Percentiles rank a stretch among this genome's conserved stretches.
Evolutionary conservation across 2,113 vertebrate genomes (phyloP).

Genomic region (Oenanthe melanoleuca): DNA sequence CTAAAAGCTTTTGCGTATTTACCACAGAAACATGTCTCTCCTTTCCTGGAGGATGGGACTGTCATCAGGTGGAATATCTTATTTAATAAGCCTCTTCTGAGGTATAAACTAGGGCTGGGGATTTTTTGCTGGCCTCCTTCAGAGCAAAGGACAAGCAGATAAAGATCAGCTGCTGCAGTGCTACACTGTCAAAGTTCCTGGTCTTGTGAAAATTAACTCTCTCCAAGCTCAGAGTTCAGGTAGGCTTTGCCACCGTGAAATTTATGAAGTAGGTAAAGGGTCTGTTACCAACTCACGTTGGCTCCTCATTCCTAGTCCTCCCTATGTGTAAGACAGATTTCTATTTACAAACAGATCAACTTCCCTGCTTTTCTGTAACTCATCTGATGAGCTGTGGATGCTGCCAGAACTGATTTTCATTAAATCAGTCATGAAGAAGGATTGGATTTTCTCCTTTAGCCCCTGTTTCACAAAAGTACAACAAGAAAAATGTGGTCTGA

Average conservation of each 20-base stretch:
- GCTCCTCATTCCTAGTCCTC: neutral
- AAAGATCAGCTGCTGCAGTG: constrained; percentile 45
- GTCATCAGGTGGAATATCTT: constrained; percentile 23
- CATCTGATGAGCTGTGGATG: neutral
- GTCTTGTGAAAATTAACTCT: constrained; percentile 52
- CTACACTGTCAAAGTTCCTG: constrained; percentile 18
- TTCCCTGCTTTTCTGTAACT: neutral
- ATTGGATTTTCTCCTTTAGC: neutral
- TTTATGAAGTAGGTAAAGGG: neutral
- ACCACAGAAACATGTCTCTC: constrained; percentile 20
- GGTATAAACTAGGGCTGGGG: neutral
- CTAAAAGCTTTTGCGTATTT: constrained; percentile 46
- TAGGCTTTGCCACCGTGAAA: neutral
- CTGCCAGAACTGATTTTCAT: constrained; percentile 4
- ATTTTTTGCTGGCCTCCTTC: constrained; percentile 32
- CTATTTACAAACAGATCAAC: constrained; percentile 17
- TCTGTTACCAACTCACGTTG: neutral
- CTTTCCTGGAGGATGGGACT: constrained; percentile 24
- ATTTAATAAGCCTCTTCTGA: constrained; percentile 46
- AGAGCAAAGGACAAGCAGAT: constrained; percentile 55
- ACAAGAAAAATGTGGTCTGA: neutral
- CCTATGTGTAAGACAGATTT: neutral
- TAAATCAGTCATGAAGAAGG: constrained; percentile 13
- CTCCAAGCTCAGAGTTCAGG: neutral
- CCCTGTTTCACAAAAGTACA: neutral